These are phyloP conservation scores for Acrocephalus kingi DNA, from an alignment of 2,113 vertebrate genomes.

Conservation along the genomic window DNA sequence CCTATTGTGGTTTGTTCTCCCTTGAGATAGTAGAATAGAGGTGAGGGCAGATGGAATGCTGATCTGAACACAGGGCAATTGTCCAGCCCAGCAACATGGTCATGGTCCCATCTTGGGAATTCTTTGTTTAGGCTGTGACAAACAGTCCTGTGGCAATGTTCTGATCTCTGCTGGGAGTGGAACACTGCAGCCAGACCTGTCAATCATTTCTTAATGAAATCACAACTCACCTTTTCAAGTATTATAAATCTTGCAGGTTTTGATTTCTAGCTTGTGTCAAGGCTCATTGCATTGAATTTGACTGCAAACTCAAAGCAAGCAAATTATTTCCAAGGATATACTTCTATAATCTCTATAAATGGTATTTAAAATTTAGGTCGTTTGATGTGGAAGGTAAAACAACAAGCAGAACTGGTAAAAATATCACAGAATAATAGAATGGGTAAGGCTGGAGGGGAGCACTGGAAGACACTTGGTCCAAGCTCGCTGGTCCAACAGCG, in stretches of 20 bases:
- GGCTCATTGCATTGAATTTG: neutral
- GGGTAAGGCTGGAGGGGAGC: neutral
- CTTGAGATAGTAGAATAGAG: neutral
- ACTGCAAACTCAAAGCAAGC: neutral
- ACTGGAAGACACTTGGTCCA: fast-evolving
- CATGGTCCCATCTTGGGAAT: fast-evolving
- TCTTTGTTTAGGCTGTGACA: neutral
- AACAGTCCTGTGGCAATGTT: neutral
- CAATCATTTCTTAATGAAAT: neutral
- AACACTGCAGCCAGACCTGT: neutral
- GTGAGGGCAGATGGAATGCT: neutral
- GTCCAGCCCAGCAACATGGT: neutral
- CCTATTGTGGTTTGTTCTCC: neutral
- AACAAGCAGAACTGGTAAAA: neutral
- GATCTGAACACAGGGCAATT: neutral
- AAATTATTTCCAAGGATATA: neutral
- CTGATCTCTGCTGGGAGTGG: neutral
- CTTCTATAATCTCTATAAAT: neutral
- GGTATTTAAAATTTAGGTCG: neutral
- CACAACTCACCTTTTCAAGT: neutral
- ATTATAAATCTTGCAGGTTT: neutral
- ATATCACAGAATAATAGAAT: neutral
- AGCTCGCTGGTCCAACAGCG: neutral
- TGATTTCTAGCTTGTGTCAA: neutral
- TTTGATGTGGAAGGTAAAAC: neutral